These are phyloP conservation scores for Clostera curtula DNA, from an alignment of 2,888 invertebrate species.

Conservation along the genomic window DNA sequence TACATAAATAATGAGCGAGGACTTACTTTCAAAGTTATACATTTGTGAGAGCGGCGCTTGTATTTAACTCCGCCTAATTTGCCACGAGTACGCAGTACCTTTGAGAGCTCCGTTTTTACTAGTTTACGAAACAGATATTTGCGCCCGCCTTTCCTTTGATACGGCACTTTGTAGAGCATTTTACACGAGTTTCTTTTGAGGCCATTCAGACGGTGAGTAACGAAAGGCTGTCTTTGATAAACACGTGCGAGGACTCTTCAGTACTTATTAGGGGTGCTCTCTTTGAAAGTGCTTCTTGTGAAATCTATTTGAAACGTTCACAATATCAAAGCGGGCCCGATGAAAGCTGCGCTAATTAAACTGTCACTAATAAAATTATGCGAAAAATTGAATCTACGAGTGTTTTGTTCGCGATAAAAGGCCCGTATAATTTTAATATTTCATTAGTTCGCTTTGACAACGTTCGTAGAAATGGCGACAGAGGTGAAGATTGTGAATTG, in stretches of 20 bases:
- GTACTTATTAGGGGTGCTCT: slow-evolving; percentile 75
- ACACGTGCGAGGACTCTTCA: slow-evolving; percentile 76
- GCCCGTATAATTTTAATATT: slow-evolving; percentile 34
- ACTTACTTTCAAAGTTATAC: slow-evolving; percentile 67
- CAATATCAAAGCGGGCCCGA: slow-evolving; percentile 68
- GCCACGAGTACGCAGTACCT: slow-evolving; percentile 71
- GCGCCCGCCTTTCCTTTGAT: slow-evolving; percentile 74
- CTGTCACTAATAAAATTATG: slow-evolving; percentile 73
- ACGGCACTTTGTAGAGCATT: slow-evolving; percentile 75
- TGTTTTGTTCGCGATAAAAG: slow-evolving; percentile 45
- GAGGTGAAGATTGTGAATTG: neutral
- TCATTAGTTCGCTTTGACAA: slow-evolving; percentile 15
- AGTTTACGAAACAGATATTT: slow-evolving; percentile 76
- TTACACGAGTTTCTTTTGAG: slow-evolving; percentile 76
- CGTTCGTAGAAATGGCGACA: slow-evolving; percentile 8
- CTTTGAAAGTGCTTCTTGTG: slow-evolving; percentile 73
- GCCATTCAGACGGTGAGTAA: slow-evolving; percentile 75
- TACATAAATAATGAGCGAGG: slow-evolving; percentile 69
- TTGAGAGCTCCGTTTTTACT: slow-evolving; percentile 73
- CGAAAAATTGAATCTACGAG: slow-evolving; percentile 62
- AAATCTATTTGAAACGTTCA: slow-evolving; percentile 74
- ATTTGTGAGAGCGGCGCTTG: slow-evolving; percentile 64
- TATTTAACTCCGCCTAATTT: slow-evolving; percentile 75
- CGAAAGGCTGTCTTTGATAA: slow-evolving; percentile 76
- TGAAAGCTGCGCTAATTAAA: slow-evolving; percentile 73